Conservation (phyloP, 2,797 vertebrate species). For the Merluccius polli region DNA sequence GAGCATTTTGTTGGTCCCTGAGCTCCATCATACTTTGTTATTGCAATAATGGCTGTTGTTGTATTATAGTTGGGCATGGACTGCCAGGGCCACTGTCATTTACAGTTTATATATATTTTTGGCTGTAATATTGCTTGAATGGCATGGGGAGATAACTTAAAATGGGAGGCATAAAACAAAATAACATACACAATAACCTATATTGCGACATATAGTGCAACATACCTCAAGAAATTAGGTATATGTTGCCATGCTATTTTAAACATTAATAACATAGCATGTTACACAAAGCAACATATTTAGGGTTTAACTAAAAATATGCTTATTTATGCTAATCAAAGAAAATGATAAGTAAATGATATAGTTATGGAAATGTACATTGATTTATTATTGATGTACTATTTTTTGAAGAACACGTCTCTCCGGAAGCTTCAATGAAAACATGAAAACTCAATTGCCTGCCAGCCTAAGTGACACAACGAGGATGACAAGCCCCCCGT, state of each 20-base stretch:
- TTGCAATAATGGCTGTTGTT: not conserved
- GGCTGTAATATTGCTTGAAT: too few species aligned
- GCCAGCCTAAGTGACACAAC: constrained; percentile 45
- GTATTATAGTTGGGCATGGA: not conserved
- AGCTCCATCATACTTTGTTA: not conserved
- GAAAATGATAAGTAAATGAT: not conserved
- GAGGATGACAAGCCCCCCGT: constrained; percentile 50
- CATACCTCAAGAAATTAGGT: not conserved
- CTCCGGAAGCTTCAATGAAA: constrained; percentile 25
- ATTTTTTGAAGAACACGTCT: not conserved
- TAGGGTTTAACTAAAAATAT: not conserved
- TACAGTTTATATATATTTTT: not conserved
- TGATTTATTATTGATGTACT: not conserved
- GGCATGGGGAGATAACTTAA: too few species aligned
- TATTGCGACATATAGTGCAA: not conserved
- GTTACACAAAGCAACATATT: not conserved
- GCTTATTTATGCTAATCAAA: not conserved
- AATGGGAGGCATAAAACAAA: not conserved
- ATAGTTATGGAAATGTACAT: not conserved
- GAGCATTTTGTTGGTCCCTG: not conserved
- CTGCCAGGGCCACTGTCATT: not conserved
- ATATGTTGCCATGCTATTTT: not conserved
- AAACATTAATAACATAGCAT: not conserved
- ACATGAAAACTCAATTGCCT: constrained; percentile 5
- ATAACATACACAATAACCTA: not conserved